Percentiles rank a stretch among this genome's conserved stretches.
Conservation (phyloP, 1,140 invertebrate species). For the Platyscapa corneri region DNA sequence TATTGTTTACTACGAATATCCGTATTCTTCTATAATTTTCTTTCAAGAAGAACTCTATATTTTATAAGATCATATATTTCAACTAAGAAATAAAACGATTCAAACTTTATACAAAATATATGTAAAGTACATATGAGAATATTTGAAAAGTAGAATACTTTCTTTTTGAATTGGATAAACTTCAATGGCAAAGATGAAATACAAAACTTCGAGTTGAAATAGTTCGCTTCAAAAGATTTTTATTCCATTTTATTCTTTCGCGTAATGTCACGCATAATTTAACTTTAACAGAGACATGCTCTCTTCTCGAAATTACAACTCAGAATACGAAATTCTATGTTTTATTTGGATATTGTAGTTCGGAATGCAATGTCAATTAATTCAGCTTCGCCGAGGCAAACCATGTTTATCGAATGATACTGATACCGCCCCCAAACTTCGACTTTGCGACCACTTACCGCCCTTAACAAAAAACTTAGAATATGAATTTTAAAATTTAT, state of each 20-base stretch:
- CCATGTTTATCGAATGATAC: background rate
- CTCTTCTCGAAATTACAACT: background rate
- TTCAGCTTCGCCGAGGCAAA: slow-evolving; percentile 27
- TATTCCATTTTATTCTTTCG: slow-evolving; percentile 1
- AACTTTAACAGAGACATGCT: slow-evolving; percentile 8
- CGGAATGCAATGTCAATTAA: background rate
- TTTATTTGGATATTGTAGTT: slow-evolving; percentile 21
- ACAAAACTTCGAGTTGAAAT: background rate
- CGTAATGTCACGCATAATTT: slow-evolving; percentile 42
- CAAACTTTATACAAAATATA: background rate
- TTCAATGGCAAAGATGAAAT: slow-evolving; percentile 20
- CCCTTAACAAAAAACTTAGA: slow-evolving; percentile 12
- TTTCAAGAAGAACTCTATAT: background rate
- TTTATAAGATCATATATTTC: background rate
- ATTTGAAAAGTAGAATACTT: slow-evolving; percentile 9
- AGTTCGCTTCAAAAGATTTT: slow-evolving; percentile 27
- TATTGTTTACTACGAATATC: background rate
- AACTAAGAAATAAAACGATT: background rate
- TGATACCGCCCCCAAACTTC: background rate
- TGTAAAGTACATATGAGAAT: slow-evolving; percentile 1
- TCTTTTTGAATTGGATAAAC: slow-evolving; percentile 22
- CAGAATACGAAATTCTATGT: background rate
- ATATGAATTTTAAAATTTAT: background rate
- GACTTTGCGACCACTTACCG: background rate
- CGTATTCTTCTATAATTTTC: no score